Evolutionary conservation across 2,888 invertebrate genomes (phyloP).

Genomic region (Trachelus tabidus): DNA sequence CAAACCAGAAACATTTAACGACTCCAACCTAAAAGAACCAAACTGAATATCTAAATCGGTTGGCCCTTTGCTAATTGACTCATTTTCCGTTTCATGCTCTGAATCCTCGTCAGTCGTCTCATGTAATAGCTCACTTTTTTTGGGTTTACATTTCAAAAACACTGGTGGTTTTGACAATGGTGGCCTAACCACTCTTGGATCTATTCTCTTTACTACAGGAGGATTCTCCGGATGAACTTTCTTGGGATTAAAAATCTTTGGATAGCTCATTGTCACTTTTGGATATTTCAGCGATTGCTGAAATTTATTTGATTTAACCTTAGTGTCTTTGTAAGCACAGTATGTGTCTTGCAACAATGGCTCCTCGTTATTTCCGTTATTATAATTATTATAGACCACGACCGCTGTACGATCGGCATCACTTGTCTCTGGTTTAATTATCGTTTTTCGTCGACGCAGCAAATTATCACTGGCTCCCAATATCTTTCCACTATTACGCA

Average conservation of each 20-base stretch:
- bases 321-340: background rate
- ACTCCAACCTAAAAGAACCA: conserved; percentile 43
- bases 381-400: conserved; percentile 1
- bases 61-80: conserved; percentile 12
- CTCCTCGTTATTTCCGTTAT: background rate
- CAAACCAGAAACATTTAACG: conserved; percentile 37
- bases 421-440: conserved; percentile 13
- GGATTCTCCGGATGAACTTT: conserved; percentile 26
- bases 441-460: conserved; percentile 53
- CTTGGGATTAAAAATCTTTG: conserved; percentile 38
- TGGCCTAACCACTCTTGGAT: conserved; percentile 39
- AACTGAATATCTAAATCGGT: conserved; percentile 61
- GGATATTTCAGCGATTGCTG: conserved; percentile 52
- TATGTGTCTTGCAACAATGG: background rate
- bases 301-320: conserved; percentile 22
- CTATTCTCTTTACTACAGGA: conserved; percentile 29
- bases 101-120: background rate
- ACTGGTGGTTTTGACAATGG: conserved; percentile 47
- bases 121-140: conserved; percentile 27
- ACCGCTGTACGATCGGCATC: background rate
- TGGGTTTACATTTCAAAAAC: conserved; percentile 54
- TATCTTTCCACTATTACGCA: conserved; percentile 47
- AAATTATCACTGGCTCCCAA: conserved; percentile 40
- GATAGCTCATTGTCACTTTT: conserved; percentile 46
- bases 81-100: conserved; percentile 4